These are phyloP conservation scores for Cyrtonyx montezumae DNA, from an alignment of 2,113 vertebrate genomes.

Conservation along the genomic window DNA sequence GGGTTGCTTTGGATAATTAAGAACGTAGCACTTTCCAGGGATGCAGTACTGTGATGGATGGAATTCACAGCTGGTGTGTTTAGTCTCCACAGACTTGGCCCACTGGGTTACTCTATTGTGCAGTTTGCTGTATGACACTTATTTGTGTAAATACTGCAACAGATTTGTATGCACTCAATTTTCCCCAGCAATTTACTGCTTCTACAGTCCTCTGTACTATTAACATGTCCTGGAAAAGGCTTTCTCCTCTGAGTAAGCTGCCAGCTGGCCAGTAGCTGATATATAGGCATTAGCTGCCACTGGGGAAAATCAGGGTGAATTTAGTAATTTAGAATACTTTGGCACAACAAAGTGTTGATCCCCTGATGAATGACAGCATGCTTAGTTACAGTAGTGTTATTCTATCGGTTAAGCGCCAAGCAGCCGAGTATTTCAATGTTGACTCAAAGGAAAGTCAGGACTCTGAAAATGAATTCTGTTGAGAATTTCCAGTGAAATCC, in stretches of 20 bases:
- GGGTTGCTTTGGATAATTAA: background rate
- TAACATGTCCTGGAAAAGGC: background rate
- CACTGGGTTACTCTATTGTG: background rate
- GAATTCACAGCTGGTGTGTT: background rate
- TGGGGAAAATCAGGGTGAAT: slow-evolving; percentile 11
- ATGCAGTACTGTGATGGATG: background rate
- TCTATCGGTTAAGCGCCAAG: background rate
- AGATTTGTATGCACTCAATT: rapidly evolving
- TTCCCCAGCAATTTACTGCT: background rate
- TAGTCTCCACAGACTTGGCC: background rate
- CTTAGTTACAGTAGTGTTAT: background rate
- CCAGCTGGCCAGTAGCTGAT: background rate
- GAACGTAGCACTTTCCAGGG: background rate
- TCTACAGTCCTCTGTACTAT: background rate
- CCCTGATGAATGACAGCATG: background rate
- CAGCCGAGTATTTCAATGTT: background rate
- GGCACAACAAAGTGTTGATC: background rate
- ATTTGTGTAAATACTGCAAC: background rate
- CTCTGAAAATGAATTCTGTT: background rate
- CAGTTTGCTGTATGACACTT: background rate
- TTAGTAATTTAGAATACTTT: background rate
- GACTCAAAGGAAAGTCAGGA: background rate
- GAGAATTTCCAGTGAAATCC: background rate
- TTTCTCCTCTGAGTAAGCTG: background rate
- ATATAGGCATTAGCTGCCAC: background rate